Base-by-base conservation (phyloP, 2,797 vertebrate species). In the Acipenser ruthenus region DNA sequence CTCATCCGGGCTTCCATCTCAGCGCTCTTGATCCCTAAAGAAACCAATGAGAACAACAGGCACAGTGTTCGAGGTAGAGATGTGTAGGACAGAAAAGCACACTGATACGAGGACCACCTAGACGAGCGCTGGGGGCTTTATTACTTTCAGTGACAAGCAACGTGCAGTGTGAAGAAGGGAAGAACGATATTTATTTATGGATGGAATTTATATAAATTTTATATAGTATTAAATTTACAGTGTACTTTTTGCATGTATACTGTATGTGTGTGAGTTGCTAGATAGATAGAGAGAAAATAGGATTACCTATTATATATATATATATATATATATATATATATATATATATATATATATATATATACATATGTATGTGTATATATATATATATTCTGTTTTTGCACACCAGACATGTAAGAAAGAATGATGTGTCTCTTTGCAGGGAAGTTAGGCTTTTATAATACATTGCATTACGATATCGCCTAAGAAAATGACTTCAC, bases 371-470 rank as follows among this genome's bases (percentile, higher is more conserved):
- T n/a, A n/a, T n/a, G n/a, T n/a, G n/a, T n/a, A n/a, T n/a, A n/a
- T n/a, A n/a, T n/a, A n/a, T n/a, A n/a, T n/a, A n/a, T n/a, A n/a
- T n/a, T n/a, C n/a, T n/a, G n/a, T n/a, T n/a, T n/a, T n/a, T 84
- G 86, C 86, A 84, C 86, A 89, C 87, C 81, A 85, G 82, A 86
- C 85, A 76, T 87, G 5, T 37, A 37, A 37, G 83, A 86, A 83
- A 72, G 85, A 84, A 85, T 85, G 87, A 85, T 87, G 86, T 88
- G 89, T 86, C 87, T 86, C 86, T 88, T 85, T 84, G 84, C 82
- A 86, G 84, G 84, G 86, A 91, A 91, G 89, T 89, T 18, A 89
- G 83, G 83, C 86, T 79, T 87, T 81, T 88, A 87, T 89, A 89
- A 89, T 88, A 80, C 82, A 87, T 58, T 2, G 80, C 82, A 82